Evolutionary conservation across 2,797 vertebrate species (phyloP).

Genomic region (Margarornis squamiger): DNA sequence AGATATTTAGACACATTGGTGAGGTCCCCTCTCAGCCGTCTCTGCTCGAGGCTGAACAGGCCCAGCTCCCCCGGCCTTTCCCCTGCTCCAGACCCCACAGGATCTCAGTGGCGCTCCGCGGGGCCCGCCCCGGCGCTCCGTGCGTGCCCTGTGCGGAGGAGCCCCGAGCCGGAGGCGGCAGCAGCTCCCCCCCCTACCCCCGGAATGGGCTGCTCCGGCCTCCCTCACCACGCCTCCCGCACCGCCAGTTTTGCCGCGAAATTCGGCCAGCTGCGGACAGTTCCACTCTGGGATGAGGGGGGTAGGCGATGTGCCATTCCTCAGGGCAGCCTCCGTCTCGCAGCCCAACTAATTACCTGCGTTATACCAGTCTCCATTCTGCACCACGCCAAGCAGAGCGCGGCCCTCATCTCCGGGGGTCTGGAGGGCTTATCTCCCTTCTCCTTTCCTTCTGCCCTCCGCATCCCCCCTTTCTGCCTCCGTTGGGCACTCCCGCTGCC

Average conservation of each 20-base stretch:
- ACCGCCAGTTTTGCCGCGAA: neutral
- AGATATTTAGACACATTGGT: no score
- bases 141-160: rapidly evolving
- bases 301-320: rapidly evolving
- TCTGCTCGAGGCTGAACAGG: neutral
- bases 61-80: neutral
- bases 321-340: no score
- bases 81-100: neutral
- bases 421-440: rapidly evolving
- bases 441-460: neutral
- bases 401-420: rapidly evolving
- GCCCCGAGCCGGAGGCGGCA: rapidly evolving
- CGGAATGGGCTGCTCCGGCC: neutral
- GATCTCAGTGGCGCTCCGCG: neutral
- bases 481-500: neutral
- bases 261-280: rapidly evolving
- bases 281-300: neutral
- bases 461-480: neutral
- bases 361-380: rapidly evolving
- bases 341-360: rapidly evolving
- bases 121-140: neutral
- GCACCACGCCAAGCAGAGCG: rapidly evolving
- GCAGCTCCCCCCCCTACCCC: rapidly evolving
- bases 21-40: neutral
- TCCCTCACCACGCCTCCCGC: neutral